Evolutionary conservation across 2,797 vertebrate species (phyloP).

Genomic region (Chromobotia macracanthus): DNA sequence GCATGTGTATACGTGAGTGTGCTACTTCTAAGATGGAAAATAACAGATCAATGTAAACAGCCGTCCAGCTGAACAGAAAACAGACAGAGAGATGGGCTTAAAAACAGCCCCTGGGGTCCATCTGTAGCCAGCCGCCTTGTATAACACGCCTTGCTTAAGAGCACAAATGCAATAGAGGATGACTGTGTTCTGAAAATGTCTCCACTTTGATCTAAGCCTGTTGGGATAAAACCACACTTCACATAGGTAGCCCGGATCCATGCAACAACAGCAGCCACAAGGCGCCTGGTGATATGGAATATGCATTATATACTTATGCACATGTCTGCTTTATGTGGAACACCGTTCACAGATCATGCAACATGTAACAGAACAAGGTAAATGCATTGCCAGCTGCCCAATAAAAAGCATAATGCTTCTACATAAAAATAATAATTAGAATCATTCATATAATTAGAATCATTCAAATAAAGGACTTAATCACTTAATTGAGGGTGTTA

Average conservation of each 20-base stretch:
- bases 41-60: constrained; percentile 35
- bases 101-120: constrained; percentile 2
- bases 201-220: not conserved
- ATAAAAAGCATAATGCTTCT: not conserved
- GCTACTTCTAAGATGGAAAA: constrained; percentile 14
- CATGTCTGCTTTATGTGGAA: not conserved
- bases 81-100: constrained; percentile 2
- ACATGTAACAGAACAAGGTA: not conserved
- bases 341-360: not conserved
- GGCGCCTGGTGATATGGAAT: not conserved
- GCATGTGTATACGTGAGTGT: not conserved
- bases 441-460: not conserved
- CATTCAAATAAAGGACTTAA: too few species aligned
- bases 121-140: not conserved
- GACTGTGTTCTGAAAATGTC: not conserved
- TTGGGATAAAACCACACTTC: not conserved
- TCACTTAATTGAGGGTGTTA: too few species aligned
- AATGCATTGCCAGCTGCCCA: not conserved
- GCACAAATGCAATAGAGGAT: constrained; percentile 14
- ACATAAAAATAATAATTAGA: not conserved
- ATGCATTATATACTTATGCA: not conserved
- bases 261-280: not conserved
- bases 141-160: not conserved
- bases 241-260: not conserved
- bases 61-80: constrained; percentile 16